Conservation (phyloP, 2,797 vertebrate species). For the Rallus crepitans region DNA sequence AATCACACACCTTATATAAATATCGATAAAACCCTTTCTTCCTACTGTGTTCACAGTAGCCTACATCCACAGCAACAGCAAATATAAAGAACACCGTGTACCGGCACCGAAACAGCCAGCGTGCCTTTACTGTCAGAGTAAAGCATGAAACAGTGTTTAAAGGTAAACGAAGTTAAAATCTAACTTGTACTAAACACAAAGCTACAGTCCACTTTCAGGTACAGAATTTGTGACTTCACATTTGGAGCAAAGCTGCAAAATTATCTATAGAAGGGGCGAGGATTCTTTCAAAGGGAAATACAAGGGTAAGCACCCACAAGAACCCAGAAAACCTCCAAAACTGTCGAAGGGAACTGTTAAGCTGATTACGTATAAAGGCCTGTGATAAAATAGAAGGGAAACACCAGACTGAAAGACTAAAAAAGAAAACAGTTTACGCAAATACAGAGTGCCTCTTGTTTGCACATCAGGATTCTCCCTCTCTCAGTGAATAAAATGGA, state of each 20-base stretch:
- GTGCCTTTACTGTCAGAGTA: not conserved
- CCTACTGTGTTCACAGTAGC: not conserved
- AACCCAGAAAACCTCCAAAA: not conserved
- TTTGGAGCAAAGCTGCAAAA: not conserved
- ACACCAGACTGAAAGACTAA: not conserved
- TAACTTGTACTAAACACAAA: not conserved
- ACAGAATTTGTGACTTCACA: not conserved
- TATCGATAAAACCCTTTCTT: slow-evolving; percentile 11
- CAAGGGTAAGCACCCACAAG: not conserved
- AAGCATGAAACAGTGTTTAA: not conserved
- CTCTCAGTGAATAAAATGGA: not conserved
- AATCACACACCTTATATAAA: slow-evolving; percentile 43
- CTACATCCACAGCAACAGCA: slow-evolving; percentile 10
- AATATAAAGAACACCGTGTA: not conserved
- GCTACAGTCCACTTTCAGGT: not conserved
- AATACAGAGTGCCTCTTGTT: not conserved
- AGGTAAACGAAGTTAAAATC: not conserved
- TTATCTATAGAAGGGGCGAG: not conserved
- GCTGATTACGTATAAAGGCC: not conserved
- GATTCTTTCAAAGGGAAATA: not conserved
- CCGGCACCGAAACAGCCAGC: not conserved
- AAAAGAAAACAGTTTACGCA: not conserved
- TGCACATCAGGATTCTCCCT: not conserved
- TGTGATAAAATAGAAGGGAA: not conserved
- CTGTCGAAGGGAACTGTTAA: not conserved